phyloP scores from a whole-genome alignment of 2,113 vertebrate species.

The Takifugu flavidus region DNA sequence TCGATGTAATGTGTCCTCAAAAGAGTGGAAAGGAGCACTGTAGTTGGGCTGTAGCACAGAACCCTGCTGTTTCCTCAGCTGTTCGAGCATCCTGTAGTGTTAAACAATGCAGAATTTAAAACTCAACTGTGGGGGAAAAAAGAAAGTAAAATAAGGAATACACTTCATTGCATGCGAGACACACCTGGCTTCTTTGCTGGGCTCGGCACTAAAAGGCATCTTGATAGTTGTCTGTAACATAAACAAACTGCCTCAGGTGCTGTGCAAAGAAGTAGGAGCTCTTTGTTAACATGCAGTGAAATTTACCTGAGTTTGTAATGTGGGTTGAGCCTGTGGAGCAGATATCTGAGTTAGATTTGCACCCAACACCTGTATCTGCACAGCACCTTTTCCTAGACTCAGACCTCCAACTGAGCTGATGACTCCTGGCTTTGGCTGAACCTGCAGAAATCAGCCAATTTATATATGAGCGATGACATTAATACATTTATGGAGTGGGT shows the following conservation, averaged over 20 bases:
- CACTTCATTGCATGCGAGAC: slow-evolving; percentile 12
- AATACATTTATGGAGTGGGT: neutral
- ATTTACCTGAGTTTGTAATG: slow-evolving; percentile 67
- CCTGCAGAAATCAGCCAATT: slow-evolving; percentile 19
- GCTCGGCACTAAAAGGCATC: slow-evolving; percentile 82
- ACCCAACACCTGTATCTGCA: slow-evolving; percentile 76
- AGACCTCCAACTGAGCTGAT: slow-evolving; percentile 77
- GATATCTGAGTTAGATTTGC: slow-evolving; percentile 66
- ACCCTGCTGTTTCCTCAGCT: slow-evolving; percentile 90
- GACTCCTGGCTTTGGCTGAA: slow-evolving; percentile 79
- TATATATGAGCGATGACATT: neutral
- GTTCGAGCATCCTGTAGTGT: slow-evolving; percentile 84
- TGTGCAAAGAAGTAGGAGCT: neutral
- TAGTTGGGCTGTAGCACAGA: slow-evolving; percentile 89
- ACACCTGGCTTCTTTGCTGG: slow-evolving; percentile 92
- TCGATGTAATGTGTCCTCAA: slow-evolving; percentile 83
- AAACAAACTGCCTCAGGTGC: slow-evolving; percentile 7
- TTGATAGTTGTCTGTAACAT: slow-evolving; percentile 75
- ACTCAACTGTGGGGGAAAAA: neutral
- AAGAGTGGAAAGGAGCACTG: slow-evolving; percentile 83
- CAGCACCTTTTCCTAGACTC: slow-evolving; percentile 67
- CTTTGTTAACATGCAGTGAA: neutral
- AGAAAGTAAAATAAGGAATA: neutral
- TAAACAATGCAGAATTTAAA: neutral
- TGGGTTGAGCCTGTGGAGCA: slow-evolving; percentile 56